Percentiles rank a stretch among this genome's conserved stretches.
phyloP scores from a whole-genome alignment of 2,113 vertebrate species.

The Leptosomus discolor region DNA sequence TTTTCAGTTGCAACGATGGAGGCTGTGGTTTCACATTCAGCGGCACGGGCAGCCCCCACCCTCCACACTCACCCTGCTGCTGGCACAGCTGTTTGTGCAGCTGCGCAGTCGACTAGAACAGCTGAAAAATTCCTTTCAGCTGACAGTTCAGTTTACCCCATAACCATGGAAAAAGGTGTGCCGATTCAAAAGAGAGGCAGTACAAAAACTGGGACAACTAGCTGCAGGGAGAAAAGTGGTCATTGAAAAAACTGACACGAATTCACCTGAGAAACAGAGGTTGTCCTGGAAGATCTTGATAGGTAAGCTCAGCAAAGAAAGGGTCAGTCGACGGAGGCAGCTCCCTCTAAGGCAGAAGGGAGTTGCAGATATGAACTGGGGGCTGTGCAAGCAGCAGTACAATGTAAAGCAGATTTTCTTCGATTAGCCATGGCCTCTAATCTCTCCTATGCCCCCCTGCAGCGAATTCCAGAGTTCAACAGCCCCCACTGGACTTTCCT shows the following conservation, averaged over 20 bases:
- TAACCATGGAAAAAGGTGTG: neutral
- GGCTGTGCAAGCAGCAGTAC: neutral
- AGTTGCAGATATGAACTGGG: neutral
- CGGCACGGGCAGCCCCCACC: neutral
- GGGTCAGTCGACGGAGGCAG: neutral
- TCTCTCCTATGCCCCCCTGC: slow-evolving; percentile 56
- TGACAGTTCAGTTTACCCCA: neutral
- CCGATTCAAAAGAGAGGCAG: neutral
- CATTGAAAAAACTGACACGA: neutral
- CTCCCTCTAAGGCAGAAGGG: slow-evolving; percentile 9
- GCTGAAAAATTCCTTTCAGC: neutral
- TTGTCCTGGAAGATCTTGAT: neutral
- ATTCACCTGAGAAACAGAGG: neutral
- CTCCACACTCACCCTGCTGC: neutral
- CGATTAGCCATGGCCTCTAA: slow-evolving; percentile 51
- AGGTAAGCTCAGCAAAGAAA: neutral
- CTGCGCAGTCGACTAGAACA: neutral
- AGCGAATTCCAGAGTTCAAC: slow-evolving; percentile 68
- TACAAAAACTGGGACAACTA: neutral
- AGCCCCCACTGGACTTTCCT: slow-evolving; percentile 56
- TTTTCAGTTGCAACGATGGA: neutral
- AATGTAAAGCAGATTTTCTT: slow-evolving; percentile 51
- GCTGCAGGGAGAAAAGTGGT: neutral
- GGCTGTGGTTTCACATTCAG: neutral
- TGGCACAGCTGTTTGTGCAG: neutral